Evolutionary conservation across 2,888 invertebrate species (phyloP), one percentile per base, ranked within the genome.

Genomic region (Orthosia cruda): DNA sequence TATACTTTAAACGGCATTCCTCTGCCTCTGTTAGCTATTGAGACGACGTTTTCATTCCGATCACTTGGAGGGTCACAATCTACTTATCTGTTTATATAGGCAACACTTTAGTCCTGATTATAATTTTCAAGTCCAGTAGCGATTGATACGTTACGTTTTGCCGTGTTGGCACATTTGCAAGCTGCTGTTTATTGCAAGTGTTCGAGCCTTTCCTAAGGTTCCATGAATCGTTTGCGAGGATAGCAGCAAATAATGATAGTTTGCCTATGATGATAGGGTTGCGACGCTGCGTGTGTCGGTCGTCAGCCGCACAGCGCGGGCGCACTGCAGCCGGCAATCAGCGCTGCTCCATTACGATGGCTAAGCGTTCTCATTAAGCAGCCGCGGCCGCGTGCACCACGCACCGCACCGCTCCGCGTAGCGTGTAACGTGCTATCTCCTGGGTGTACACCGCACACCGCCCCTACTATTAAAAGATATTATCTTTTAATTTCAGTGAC

Each of bases 351-450:
- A 94, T 95, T 94, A 94, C 90, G 88, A 88, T 77, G 87, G 89
- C 91, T 93, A 94, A 95, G 92, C 93, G 93, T 90, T 94, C 93
- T 93, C 92, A 94, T 94, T 95, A 93, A 87, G 91, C 87, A 88
- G 85, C 92, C 89, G 90, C 88, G 88, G 85, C 92, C 89, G 90
- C 88, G 88, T 89, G 89, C 87, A 77, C 84, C 90, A 90, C 92
- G 90, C 90, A 78, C 90, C 88, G 58, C 57, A 65, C 71, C 69
- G 66, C 71, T 63, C 77, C 55, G 50, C 74, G 63, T 81, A 77
- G 69, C 67, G 58, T 64, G 45, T 84, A 86, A 86, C 85, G 74
- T 86, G 80, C 88, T 87, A 89, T 90, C 75, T 80, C 68, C 69
- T 50, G 9, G 45, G 15, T 52, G 47, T 12, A 80, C 63, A 66